Percentiles rank a stretch among this genome's conserved stretches.
phyloP scores from a whole-genome alignment of 2,113 vertebrate genomes.

The Silurus glanis region DNA sequence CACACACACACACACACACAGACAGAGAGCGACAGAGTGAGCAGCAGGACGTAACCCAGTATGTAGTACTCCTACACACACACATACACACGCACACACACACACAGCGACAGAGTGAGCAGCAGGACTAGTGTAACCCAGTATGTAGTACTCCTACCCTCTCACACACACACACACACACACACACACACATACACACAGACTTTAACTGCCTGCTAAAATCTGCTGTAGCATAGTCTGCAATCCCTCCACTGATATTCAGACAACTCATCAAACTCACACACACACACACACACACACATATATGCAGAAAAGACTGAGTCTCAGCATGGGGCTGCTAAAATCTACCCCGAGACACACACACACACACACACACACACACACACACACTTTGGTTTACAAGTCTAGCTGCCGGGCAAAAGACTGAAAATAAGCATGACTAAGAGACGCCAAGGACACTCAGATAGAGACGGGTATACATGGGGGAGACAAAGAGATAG shows the following conservation, averaged over 20 bases:
- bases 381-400: conserved; percentile 66
- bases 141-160: conserved; percentile 31
- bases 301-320: neutral
- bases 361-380: conserved; percentile 54
- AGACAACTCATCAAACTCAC: conserved; percentile 44
- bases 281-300: conserved; percentile 39
- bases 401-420: conserved; percentile 61
- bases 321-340: conserved; percentile 8
- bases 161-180: conserved; percentile 51
- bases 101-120: conserved; percentile 52
- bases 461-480: conserved; percentile 55
- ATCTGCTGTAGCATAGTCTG: conserved; percentile 31
- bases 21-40: conserved; percentile 7
- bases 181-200: conserved; percentile 23
- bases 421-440: conserved; percentile 76
- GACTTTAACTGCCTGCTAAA: conserved; percentile 41
- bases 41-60: conserved; percentile 57
- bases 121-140: conserved; percentile 62
- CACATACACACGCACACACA: conserved; percentile 44
- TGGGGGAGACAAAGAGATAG: conserved; percentile 17
- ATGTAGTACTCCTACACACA: conserved; percentile 39
- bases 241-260: conserved; percentile 55
- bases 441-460: conserved; percentile 64
- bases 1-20: no score
- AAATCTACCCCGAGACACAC: conserved; percentile 32